A percentile compares a stretch with the other conserved stretches of the same genome.
phyloP scores from a whole-genome alignment of 2,113 vertebrate genomes.

The Triplophysa rosa region DNA sequence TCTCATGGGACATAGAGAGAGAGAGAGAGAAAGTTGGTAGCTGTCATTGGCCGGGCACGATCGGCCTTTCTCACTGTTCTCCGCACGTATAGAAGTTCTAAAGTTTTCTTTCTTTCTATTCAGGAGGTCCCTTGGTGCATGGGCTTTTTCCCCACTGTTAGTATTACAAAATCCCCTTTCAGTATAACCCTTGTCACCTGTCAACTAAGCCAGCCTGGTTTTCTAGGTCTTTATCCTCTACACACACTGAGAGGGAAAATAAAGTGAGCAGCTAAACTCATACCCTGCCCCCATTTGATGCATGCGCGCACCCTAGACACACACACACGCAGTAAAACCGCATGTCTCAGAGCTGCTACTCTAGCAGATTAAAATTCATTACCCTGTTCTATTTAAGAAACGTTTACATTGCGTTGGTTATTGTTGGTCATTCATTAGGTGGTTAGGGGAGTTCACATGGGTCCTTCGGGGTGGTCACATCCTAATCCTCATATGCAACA shows the following conservation, averaged over 20 bases:
- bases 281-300: constrained; percentile 48
- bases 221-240: constrained; percentile 82
- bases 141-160: constrained; percentile 77
- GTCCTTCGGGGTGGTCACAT: constrained; percentile 36
- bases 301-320: constrained; percentile 57
- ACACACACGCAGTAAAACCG: constrained; percentile 69
- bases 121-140: constrained; percentile 73
- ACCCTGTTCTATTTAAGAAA: constrained; percentile 73
- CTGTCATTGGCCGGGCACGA: constrained; percentile 74
- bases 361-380: constrained; percentile 83
- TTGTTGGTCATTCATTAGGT: constrained; percentile 57
- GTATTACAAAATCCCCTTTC: constrained; percentile 85
- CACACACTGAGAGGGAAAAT: constrained; percentile 66
- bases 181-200: constrained; percentile 84
- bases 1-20: constrained; percentile 65
- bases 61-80: constrained; percentile 71
- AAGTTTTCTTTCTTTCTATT: constrained; percentile 80
- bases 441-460: constrained; percentile 51
- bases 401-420: constrained; percentile 63
- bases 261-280: constrained; percentile 54
- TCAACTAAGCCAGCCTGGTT: constrained; percentile 82
- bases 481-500: constrained; percentile 46
- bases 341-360: constrained; percentile 78
- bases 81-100: constrained; percentile 74
- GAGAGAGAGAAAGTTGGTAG: constrained; percentile 71